Conservation (phyloP, 2,888 invertebrate species). For the Apamea sordens region DNA sequence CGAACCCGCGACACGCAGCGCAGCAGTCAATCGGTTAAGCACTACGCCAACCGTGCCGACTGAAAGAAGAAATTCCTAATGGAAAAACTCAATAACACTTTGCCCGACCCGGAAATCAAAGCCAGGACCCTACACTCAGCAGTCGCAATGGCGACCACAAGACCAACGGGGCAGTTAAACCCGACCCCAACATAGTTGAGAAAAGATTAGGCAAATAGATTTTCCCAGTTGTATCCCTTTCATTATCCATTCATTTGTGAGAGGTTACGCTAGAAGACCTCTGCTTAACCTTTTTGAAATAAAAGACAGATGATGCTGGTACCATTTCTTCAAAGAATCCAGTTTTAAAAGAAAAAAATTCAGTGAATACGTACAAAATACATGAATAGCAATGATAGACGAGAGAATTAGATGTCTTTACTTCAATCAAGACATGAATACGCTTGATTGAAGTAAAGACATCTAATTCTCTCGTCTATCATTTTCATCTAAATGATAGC, state of each 20-base stretch:
- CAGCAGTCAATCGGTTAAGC: no score
- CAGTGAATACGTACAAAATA: not conserved
- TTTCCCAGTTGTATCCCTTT: not conserved
- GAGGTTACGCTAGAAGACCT: not conserved
- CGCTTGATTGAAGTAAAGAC: slow-evolving; percentile 23
- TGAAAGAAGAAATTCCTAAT: no score
- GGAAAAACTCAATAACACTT: no score
- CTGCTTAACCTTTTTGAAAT: not conserved
- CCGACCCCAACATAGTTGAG: not conserved
- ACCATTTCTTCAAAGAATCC: not conserved
- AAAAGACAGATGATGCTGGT: not conserved
- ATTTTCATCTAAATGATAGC: slow-evolving; percentile 18
- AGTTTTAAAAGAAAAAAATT: not conserved
- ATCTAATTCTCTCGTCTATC: slow-evolving; percentile 39
- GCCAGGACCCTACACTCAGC: no score
- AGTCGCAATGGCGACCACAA: no score
- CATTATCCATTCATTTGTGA: not conserved
- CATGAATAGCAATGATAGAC: no score
- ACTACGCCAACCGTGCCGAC: no score
- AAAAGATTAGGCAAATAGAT: not conserved
- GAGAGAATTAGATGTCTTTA: no score
- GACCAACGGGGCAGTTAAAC: no score
- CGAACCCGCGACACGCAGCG: no score
- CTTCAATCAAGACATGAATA: slow-evolving; percentile 64
- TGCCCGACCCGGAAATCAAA: no score